phyloP scores from a whole-genome alignment of 2,113 vertebrate species.

The Ia io region DNA sequence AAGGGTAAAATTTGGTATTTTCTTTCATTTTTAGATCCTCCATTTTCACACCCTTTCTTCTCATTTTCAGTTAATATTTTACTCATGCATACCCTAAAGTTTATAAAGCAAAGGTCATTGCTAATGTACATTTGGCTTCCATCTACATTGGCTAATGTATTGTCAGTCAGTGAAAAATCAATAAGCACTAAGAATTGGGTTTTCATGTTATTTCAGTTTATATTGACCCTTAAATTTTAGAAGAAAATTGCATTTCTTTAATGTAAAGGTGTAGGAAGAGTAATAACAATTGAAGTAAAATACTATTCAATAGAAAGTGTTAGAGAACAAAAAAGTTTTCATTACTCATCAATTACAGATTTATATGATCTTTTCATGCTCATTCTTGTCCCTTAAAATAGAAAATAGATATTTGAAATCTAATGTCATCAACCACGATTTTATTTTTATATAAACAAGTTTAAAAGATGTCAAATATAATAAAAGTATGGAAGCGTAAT shows the following conservation, averaged over 20 bases:
- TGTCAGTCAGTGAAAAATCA: not conserved
- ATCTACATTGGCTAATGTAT: not conserved
- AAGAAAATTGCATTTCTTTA: not conserved
- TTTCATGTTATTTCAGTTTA: not conserved
- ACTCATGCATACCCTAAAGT: not conserved
- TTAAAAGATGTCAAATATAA: not conserved
- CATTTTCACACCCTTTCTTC: not conserved
- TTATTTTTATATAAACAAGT: not conserved
- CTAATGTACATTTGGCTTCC: not conserved
- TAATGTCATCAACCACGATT: not conserved
- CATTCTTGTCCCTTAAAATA: not conserved
- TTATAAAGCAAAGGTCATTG: not conserved
- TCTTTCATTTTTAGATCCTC: not conserved
- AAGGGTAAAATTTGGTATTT: conserved; percentile 12
- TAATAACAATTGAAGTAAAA: not conserved
- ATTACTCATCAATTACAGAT: not conserved
- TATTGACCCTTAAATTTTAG: not conserved
- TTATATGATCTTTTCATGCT: not conserved
- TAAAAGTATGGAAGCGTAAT: not conserved
- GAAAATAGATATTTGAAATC: not conserved
- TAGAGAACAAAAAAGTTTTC: not conserved
- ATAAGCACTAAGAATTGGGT: not conserved
- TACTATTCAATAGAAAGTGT: not conserved
- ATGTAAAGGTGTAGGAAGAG: not conserved
- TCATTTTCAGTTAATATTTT: not conserved